phyloP scores from a whole-genome alignment of 2,113 vertebrate species.

The human (Homo sapiens) region GRCh38 chr15:36261501-36262000 shows the following conservation, averaged over 20 bases:
- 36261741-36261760: background rate
- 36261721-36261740: background rate
- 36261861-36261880: background rate
- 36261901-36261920: background rate
- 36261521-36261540: background rate
- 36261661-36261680: background rate
- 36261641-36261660: background rate
- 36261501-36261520: conserved; percentile 10
- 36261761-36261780: background rate
- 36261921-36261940: background rate
- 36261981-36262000: background rate
- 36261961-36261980: conserved; percentile 1
- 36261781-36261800: background rate
- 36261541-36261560: background rate
- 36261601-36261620: background rate
- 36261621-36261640: background rate
- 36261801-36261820: background rate
- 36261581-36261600: background rate
- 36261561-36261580: background rate
- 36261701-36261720: background rate
- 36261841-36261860: background rate
- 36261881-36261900: background rate
- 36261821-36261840: background rate
- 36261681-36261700: background rate
- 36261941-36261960: background rate